These are phyloP conservation scores for Acanthisitta chloris DNA, from an alignment of 2,113 vertebrate species.

Conservation along the genomic window DNA sequence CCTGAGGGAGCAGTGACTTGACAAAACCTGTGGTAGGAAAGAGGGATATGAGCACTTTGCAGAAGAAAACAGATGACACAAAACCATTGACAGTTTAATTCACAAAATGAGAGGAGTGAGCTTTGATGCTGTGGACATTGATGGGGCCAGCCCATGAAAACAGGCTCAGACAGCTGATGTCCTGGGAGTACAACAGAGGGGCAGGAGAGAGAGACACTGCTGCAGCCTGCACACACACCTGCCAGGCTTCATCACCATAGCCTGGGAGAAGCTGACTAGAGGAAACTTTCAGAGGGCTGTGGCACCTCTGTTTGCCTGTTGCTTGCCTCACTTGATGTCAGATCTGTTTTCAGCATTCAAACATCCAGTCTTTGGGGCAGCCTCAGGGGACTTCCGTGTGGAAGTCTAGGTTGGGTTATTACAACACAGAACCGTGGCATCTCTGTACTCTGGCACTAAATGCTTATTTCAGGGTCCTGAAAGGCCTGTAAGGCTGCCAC, in stretches of 20 bases:
- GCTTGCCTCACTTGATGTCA: background rate
- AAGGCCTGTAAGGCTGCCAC: background rate
- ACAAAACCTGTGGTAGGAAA: background rate
- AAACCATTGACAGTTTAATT: background rate
- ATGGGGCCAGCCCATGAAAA: background rate
- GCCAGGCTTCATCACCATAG: background rate
- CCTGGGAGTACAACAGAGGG: background rate
- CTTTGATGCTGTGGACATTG: background rate
- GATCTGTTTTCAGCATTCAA: background rate
- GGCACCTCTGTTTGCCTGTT: background rate
- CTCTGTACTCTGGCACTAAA: background rate
- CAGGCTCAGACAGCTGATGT: fast-evolving
- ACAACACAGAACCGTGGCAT: background rate
- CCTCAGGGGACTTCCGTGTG: background rate
- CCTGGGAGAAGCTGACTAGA: background rate
- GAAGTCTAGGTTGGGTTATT: background rate
- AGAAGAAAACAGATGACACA: background rate
- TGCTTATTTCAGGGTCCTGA: background rate
- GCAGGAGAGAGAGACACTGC: background rate
- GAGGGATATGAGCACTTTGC: background rate
- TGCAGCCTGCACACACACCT: background rate
- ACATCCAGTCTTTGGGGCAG: background rate
- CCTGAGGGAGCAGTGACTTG: background rate
- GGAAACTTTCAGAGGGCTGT: background rate
- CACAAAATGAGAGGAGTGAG: background rate